Base-by-base conservation (phyloP, 2,113 vertebrate species). In the Polyodon spathula region DNA sequence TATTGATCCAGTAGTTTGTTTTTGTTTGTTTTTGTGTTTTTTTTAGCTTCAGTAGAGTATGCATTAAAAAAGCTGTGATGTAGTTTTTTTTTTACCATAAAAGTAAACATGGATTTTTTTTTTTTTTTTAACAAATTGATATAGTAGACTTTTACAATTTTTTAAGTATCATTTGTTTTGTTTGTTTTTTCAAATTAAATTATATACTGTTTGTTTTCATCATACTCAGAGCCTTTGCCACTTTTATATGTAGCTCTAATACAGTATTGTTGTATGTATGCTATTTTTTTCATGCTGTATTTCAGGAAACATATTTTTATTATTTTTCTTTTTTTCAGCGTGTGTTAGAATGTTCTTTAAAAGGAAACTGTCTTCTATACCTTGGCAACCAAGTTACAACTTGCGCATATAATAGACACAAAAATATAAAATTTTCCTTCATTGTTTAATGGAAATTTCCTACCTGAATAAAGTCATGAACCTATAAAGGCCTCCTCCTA, bases 31-130 rank as follows among this genome's bases (percentile, higher is more conserved):
- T 50, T 76, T 68, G 59, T 68, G 70, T 76, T 67, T 77, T 71
- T 77, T 74, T 55, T 69, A 73, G 73, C 76, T 79, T 80, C 72
- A 69, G 64, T 71, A 69, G 73, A 75, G 78, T 80, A 73, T 61
- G 69, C 15, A n/a, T n/a, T 6, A 50, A 50, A 50, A 50, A 12
- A 50, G 15, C 27, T 52, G 58, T 66, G 9, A 56, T 27, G 4
- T 41, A 67, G 65, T 48, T 69, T 55, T 40, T 65, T 61, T 60
- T 71, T 69, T 60, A 42, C 62, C 63, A 73, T 69, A 69, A 62
- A 63, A 65, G 64, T 68, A 56, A 44, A 72, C 72, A 78, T 81
- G 78, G 71, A 65, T 46, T 64, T 71, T 78, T 80, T 79, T 80
- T 79, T 83, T 63, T 66, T 75, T 72, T 68, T 79, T 76, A 69